Conservation (phyloP, 2,888 invertebrate genomes). For the Nephrotoma flavescens region DNA sequence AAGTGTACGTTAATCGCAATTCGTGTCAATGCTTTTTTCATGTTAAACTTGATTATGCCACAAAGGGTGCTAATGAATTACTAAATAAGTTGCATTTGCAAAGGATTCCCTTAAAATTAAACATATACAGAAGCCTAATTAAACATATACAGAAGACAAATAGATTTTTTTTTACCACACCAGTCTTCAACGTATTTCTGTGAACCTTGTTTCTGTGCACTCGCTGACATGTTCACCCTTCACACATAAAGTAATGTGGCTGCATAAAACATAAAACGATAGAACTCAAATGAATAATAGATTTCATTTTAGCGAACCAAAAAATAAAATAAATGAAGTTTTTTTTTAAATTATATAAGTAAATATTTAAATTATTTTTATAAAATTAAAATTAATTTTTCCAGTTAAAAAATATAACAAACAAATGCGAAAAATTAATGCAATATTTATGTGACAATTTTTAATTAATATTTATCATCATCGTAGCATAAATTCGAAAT, state of each 20-base stretch:
- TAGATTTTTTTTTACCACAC: not conserved
- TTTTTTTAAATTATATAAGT: not conserved
- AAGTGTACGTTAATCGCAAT: not conserved
- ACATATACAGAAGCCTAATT: not conserved
- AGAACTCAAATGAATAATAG: not conserved
- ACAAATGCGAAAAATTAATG: not conserved
- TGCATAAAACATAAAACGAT: not conserved
- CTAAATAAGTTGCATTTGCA: no score
- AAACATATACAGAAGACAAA: not conserved
- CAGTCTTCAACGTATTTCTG: not conserved
- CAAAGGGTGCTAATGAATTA: not conserved
- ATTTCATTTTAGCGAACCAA: not conserved
- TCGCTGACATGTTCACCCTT: not conserved
- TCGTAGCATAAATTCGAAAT: not conserved
- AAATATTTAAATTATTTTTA: not conserved
- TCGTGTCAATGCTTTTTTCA: not conserved
- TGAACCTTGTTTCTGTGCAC: not conserved
- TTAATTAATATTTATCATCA: not conserved
- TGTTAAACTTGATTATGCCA: not conserved
- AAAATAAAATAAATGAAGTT: not conserved
- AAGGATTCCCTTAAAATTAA: no score
- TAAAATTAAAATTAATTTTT: not conserved
- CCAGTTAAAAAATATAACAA: not conserved
- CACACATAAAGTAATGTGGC: not conserved
- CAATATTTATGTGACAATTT: not conserved